phyloP scores from a whole-genome alignment of 2,888 invertebrate genomes.

The Drosophila tanythrix region DNA sequence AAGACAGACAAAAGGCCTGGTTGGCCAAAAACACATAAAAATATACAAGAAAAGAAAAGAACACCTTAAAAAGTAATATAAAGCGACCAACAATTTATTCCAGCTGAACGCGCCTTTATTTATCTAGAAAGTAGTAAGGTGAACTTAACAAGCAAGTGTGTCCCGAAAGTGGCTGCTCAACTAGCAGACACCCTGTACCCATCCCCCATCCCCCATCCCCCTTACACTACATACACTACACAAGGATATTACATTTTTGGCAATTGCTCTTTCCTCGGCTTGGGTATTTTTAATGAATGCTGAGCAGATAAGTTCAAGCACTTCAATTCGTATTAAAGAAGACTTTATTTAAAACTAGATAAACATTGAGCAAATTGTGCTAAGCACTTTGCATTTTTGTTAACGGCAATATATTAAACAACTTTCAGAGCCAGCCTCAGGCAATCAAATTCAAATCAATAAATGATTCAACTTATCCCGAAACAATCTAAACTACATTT shows the following conservation, averaged over 20 bases:
- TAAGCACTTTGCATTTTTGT: not conserved
- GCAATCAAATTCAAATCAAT: conserved; percentile 2
- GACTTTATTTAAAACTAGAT: not conserved
- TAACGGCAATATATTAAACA: not conserved
- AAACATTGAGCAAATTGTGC: not conserved
- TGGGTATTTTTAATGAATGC: not conserved
- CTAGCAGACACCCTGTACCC: not conserved
- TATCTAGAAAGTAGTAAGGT: conserved; percentile 12
- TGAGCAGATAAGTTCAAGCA: not conserved
- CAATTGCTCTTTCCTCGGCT: not conserved
- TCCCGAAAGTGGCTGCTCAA: not conserved
- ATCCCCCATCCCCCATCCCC: not conserved
- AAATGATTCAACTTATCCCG: not conserved
- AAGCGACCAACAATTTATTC: conserved; percentile 17
- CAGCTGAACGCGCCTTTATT: conserved; percentile 20
- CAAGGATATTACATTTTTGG: conserved; percentile 2
- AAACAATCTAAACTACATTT: not conserved
- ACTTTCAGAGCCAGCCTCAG: not conserved
- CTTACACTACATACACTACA: not conserved
- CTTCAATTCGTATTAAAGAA: not conserved
- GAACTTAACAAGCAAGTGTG: conserved; percentile 5
- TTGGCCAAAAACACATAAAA: conserved; percentile 8
- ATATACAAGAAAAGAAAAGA: conserved; percentile 11
- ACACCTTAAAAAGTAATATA: conserved; percentile 20
- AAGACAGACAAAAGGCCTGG: conserved; percentile 12